phyloP scores from a whole-genome alignment of 2,113 vertebrate genomes.

The Fulica atra region DNA sequence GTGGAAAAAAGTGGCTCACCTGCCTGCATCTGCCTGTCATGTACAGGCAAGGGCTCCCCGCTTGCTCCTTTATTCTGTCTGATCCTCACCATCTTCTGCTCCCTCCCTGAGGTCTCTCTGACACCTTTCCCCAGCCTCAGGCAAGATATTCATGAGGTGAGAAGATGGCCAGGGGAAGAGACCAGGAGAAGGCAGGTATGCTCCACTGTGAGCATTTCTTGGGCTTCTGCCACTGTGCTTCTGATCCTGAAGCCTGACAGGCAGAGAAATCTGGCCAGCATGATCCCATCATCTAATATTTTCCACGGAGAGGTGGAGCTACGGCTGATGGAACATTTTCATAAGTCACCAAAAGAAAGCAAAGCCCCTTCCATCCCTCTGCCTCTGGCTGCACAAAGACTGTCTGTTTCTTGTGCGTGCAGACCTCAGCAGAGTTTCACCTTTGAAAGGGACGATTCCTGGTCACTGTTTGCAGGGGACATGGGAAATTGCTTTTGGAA shows the following conservation, averaged over 20 bases:
- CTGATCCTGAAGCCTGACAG: constrained; percentile 49
- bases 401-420: not conserved
- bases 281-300: constrained; percentile 6
- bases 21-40: not conserved
- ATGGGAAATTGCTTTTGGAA: not conserved
- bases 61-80: not conserved
- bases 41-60: fast-evolving
- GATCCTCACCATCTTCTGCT: not conserved
- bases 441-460: not conserved
- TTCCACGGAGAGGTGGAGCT: constrained; percentile 47
- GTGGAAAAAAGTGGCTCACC: not conserved
- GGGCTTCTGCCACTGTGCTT: constrained; percentile 59
- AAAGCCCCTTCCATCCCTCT: not conserved
- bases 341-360: not conserved
- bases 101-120: not conserved
- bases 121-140: not conserved
- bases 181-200: constrained; percentile 19
- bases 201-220: constrained; percentile 16
- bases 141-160: constrained; percentile 62
- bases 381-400: not conserved
- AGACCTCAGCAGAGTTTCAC: not conserved
- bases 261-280: constrained; percentile 28
- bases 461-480: not conserved
- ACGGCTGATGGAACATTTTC: not conserved
- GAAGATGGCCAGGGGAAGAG: not conserved